Conservation (phyloP, 2,113 vertebrate species). For the Hiodon alosoides region DNA sequence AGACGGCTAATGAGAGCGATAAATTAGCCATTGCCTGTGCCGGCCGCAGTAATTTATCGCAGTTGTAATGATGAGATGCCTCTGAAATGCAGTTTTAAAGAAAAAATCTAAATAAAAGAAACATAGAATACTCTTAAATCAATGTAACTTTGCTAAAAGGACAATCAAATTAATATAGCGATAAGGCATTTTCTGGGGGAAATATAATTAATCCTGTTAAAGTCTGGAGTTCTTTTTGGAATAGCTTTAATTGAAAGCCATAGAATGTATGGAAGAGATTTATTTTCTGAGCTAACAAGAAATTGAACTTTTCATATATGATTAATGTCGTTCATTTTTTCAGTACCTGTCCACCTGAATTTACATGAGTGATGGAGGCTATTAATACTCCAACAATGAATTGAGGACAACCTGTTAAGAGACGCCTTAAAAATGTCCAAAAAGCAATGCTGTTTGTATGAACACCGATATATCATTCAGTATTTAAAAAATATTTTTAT, state of each 20-base stretch:
- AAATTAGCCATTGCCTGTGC: constrained; percentile 81
- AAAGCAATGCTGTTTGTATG: background rate
- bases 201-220: constrained; percentile 27
- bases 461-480: background rate
- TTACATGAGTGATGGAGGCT: background rate
- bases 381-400: background rate
- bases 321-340: constrained; percentile 12
- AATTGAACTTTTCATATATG: constrained; percentile 2
- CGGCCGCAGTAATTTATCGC: constrained; percentile 89
- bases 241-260: constrained; percentile 17
- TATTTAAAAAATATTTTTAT: too few species aligned
- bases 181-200: constrained; percentile 21
- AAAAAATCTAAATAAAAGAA: constrained; percentile 19
- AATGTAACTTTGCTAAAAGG: constrained; percentile 81
- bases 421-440: background rate
- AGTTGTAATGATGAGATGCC: constrained; percentile 84
- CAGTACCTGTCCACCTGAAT: background rate
- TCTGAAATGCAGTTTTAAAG: constrained; percentile 63
- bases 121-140: constrained; percentile 39
- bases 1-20: constrained; percentile 90
- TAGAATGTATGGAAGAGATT: constrained; percentile 8
- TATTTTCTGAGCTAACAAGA: constrained; percentile 17
- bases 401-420: background rate
- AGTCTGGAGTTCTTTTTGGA: background rate
- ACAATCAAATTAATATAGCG: constrained; percentile 61